Conservation (phyloP, 1,140 invertebrate genomes). For the Dinothrombium tinctorium region DNA sequence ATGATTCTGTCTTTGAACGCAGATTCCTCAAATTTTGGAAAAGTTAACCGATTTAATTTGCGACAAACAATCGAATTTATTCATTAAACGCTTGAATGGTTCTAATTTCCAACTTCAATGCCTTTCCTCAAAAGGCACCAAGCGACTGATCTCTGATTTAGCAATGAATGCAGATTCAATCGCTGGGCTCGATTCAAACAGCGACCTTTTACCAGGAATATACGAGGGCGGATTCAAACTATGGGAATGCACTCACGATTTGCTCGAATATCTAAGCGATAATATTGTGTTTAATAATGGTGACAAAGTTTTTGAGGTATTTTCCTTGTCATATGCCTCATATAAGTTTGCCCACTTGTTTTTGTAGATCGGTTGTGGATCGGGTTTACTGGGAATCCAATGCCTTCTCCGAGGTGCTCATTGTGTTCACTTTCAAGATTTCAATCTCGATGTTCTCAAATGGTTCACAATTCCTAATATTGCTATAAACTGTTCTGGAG, state of each 20-base stretch:
- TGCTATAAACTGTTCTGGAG: not conserved
- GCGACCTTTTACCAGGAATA: constrained; percentile 7
- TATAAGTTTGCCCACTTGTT: not conserved
- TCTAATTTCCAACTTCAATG: too few relatives aligned
- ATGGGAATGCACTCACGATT: constrained; percentile 6
- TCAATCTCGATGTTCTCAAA: constrained; percentile 8
- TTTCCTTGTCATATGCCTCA: not conserved
- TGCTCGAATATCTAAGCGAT: not conserved
- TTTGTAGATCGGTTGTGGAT: constrained; percentile 10
- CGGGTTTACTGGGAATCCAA: constrained; percentile 7
- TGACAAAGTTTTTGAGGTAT: constrained; percentile 8
- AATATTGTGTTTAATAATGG: not conserved
- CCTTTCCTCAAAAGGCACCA: too few relatives aligned
- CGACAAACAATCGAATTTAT: too few relatives aligned
- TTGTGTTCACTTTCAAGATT: constrained; percentile 10
- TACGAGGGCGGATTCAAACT: constrained; percentile 12
- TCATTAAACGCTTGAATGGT: too few relatives aligned
- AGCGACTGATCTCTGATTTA: too few relatives aligned
- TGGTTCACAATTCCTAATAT: constrained; percentile 8
- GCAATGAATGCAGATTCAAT: too few relatives aligned
- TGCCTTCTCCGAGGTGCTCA: not conserved
- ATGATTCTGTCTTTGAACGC: too few relatives aligned
- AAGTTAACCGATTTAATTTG: too few relatives aligned
- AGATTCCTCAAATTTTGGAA: too few relatives aligned
- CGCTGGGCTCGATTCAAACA: not conserved